Evolutionary conservation across 2,113 vertebrate genomes (phyloP), one percentile per base, ranked within the genome.

Genomic region (Gasterosteus aculeatus): DNA sequence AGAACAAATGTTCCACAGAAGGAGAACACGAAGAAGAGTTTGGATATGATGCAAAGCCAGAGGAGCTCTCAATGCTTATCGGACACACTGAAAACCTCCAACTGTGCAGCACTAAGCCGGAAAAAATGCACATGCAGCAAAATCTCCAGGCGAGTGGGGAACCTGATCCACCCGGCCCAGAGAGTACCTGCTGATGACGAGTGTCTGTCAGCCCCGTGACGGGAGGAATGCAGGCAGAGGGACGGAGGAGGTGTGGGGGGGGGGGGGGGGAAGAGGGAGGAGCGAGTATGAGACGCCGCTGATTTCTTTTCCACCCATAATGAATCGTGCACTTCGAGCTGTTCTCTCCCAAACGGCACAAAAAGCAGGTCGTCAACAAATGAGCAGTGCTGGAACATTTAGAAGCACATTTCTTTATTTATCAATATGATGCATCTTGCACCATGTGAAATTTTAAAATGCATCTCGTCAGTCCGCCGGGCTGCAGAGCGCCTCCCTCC

Each of bases 121-220:
- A 38, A 80, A 91, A 92, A 91, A 81, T 82, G 91, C 90, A 72
- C 78, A 90, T 47, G 69, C 83, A 90, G 92, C 89, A 87, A 71
- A 92, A 87, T 88, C 86, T 76, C 64, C 46, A 69, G 61, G 80
- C 66, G 83, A 86, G 72, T 51, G 78, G 57, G 92, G 86, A 93
- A 93, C 86, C 78, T 72, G 88, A 93, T 91, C 89, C 91, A 90
- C 78, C 89, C 78, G 84, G 84, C 82, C 81, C 79, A 77, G 82
- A 91, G 82, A 91, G 88, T 87, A 91, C 89, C 87, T 90, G 89
- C 89, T 83, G 91, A 89, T 92, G 92, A 92, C 67, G 90, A 91
- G 89, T 77, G 88, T 89, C 91, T 90, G 91, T 92, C 92, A 92
- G 87, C 85, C 84, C 72, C n/a, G 0, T 80, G 86, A 90, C 81